Percentiles rank a stretch among this genome's conserved stretches.
phyloP scores from a whole-genome alignment of 2,797 vertebrate genomes.

The Tarsius wallacei region DNA sequence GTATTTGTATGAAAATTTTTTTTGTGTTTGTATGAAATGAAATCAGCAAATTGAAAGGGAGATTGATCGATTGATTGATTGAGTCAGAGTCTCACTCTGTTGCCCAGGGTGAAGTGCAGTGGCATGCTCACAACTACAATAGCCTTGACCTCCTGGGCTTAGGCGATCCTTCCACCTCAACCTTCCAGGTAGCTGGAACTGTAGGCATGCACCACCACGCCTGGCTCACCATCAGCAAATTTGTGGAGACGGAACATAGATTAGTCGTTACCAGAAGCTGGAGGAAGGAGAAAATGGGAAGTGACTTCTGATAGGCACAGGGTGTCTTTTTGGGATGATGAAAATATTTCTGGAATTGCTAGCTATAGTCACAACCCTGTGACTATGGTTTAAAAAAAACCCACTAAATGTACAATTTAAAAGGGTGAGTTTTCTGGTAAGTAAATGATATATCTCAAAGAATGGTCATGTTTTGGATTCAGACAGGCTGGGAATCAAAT shows the following conservation, averaged over 20 bases:
- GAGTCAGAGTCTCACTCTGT: too few species aligned
- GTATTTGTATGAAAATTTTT: too few species aligned
- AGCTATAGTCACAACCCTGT: not conserved
- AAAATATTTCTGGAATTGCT: not conserved
- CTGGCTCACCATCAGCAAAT: not conserved
- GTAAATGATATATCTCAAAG: not conserved
- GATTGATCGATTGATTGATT: too few species aligned
- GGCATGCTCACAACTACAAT: too few species aligned
- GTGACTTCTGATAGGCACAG: not conserved
- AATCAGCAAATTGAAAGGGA: too few species aligned
- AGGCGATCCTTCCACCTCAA: too few species aligned
- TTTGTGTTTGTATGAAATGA: too few species aligned
- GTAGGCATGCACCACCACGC: too few species aligned
- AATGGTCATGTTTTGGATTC: not conserved
- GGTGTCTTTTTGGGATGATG: not conserved
- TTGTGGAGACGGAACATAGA: not conserved
- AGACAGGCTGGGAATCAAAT: not conserved
- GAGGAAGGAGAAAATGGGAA: not conserved
- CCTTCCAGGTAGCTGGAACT: too few species aligned
- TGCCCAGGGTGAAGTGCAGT: too few species aligned
- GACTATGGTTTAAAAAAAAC: not conserved
- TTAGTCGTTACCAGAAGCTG: not conserved
- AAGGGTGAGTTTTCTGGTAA: not conserved
- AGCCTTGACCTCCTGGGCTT: too few species aligned
- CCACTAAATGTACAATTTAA: not conserved